phyloP scores from a whole-genome alignment of 1,140 invertebrate species.

The Trinorchestia longiramus region DNA sequence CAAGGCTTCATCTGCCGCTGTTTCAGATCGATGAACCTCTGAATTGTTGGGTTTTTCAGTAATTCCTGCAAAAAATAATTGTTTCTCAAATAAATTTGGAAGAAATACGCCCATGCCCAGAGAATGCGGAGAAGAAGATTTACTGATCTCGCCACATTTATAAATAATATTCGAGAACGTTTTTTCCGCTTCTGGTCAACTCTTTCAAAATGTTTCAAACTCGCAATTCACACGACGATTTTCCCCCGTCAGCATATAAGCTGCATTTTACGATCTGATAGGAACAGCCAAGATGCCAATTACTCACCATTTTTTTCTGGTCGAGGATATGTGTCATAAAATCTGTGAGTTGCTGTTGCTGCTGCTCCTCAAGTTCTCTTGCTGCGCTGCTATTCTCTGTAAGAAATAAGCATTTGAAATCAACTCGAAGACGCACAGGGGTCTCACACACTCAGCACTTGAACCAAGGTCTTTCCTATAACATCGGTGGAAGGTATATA shows the following conservation, averaged over 20 bases:
- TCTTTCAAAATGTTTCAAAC: no score
- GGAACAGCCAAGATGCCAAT: not conserved
- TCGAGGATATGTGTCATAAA: constrained; percentile 30
- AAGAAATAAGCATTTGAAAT: not conserved
- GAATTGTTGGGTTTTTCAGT: constrained; percentile 14
- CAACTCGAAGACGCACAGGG: not conserved
- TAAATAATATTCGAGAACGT: no score
- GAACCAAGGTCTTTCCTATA: not conserved
- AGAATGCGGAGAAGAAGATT: no score
- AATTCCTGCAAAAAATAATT: not conserved
- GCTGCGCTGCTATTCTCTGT: not conserved
- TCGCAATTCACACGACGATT: no score
- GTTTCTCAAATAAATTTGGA: no score
- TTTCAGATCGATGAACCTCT: constrained; percentile 19
- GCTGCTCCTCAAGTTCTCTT: constrained; percentile 16
- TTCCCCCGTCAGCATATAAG: no score
- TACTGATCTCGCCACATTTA: no score
- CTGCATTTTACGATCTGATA: no score
- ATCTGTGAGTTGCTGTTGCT: constrained; percentile 28
- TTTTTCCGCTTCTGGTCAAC: no score
- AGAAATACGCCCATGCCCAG: no score
- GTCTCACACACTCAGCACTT: not conserved
- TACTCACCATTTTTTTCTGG: constrained; percentile 41
- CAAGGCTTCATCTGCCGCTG: constrained; percentile 21
- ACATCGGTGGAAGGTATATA: not conserved